Evolutionary conservation across 1,140 invertebrate genomes (phyloP).

Genomic region (Apolygus lucorum): DNA sequence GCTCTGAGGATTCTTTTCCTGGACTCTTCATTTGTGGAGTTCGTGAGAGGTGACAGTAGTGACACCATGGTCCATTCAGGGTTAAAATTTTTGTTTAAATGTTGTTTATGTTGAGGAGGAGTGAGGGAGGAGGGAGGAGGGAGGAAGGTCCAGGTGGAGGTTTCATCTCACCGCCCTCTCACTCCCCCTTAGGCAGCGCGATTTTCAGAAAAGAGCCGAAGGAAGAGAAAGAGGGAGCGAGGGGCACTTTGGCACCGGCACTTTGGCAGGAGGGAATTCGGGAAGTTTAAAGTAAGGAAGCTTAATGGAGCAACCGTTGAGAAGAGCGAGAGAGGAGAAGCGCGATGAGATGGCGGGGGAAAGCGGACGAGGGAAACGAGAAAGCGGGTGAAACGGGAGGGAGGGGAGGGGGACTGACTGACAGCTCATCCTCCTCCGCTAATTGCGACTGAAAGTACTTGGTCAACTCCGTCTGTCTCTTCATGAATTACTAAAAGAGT

Average conservation of each 20-base stretch:
- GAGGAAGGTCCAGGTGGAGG: no score
- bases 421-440: conserved; percentile 16
- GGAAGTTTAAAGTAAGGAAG: conserved; percentile 10
- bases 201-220: no score
- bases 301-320: no score
- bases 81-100: no score
- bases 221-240: background rate
- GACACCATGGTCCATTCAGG: no score
- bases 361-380: background rate
- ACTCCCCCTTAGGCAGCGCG: no score
- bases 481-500: conserved; percentile 10
- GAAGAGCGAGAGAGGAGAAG: no score
- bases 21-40: no score
- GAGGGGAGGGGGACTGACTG: conserved; percentile 1
- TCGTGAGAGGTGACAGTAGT: no score
- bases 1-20: no score
- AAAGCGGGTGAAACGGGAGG: background rate
- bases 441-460: conserved; percentile 16
- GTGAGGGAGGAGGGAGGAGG: background rate
- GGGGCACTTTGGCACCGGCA: background rate
- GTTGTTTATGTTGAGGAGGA: no score
- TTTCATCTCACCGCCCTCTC: no score
- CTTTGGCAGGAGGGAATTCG: conserved; percentile 1
- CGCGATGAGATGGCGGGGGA: background rate
- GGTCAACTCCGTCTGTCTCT: conserved; percentile 16